Evolutionary conservation across 2,113 vertebrate genomes (phyloP).

Genomic region (Falcunculus frontatus): DNA sequence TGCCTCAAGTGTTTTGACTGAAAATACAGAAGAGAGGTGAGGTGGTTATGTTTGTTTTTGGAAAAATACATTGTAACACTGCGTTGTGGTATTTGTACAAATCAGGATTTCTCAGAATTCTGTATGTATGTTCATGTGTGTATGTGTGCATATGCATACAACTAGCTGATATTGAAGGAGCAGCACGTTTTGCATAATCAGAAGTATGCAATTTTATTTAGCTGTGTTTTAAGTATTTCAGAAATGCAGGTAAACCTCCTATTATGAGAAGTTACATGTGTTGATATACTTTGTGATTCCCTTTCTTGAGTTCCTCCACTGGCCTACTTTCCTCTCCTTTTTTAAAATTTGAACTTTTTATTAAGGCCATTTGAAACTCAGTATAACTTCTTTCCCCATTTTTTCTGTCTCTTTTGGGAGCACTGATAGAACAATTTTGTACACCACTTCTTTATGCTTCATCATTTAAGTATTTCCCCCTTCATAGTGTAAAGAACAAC

Average conservation of each 20-base stretch:
- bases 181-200: background rate
- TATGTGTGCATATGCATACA: background rate
- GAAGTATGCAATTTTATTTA: background rate
- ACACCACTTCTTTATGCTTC: background rate
- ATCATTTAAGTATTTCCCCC: background rate
- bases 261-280: fast-evolving
- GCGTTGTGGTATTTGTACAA: background rate
- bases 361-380: background rate
- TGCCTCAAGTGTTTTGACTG: background rate
- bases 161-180: background rate
- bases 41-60: background rate
- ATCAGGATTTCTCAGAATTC: background rate
- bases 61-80: background rate
- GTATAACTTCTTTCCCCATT: background rate
- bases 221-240: background rate
- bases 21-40: background rate
- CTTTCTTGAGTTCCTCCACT: background rate
- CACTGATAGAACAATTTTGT: background rate
- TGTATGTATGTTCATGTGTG: fast-evolving
- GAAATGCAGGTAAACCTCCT: background rate
- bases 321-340: background rate
- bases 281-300: background rate
- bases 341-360: background rate
- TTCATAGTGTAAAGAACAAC: background rate
- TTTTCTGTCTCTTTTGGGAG: background rate